Evolutionary conservation across 2,888 invertebrate genomes (phyloP), one percentile per base, ranked within the genome.

Genomic region (Pollenia angustigena): DNA sequence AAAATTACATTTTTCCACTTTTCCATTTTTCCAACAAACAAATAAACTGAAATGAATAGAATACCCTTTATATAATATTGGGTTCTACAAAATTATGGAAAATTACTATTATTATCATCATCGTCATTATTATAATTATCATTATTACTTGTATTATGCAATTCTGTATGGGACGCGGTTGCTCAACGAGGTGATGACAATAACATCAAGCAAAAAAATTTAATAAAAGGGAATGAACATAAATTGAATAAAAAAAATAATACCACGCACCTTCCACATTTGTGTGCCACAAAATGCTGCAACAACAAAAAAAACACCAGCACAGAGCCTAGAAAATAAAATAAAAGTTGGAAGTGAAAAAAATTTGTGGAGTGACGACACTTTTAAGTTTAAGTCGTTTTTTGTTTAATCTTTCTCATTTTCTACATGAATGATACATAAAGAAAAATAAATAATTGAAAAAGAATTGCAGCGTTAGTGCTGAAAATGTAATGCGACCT

Each of bases 1-100:
- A n/a, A n/a, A n/a, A n/a, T n/a, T n/a, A n/a, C n/a, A n/a, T n/a
- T n/a, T n/a, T n/a, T n/a, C n/a, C n/a, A n/a, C n/a, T n/a, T n/a
- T n/a, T n/a, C n/a, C n/a, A n/a, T n/a, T n/a, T n/a, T n/a, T n/a
- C n/a, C n/a, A n/a, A n/a, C n/a, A n/a, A n/a, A n/a, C n/a, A n/a
- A n/a, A n/a, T n/a, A n/a, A n/a, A n/a, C n/a, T n/a, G n/a, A n/a
- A n/a, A n/a, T n/a, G n/a, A n/a, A n/a, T n/a, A n/a, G n/a, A n/a
- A n/a, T n/a, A n/a, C n/a, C n/a, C n/a, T n/a, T 85, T 75, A 80
- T 85, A 60, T 68, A 74, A 84, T 46, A 80, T 62, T 85, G 44
- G 48, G 84, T 60, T 85, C 46, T 66, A 71, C 68, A 68, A 66
- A 78, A 76, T 85, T 81, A 74, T 81, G 56, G 50, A 81, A 42